phyloP scores from a whole-genome alignment of 2,797 vertebrate genomes.

The Pseudochaenichthys georgianus region DNA sequence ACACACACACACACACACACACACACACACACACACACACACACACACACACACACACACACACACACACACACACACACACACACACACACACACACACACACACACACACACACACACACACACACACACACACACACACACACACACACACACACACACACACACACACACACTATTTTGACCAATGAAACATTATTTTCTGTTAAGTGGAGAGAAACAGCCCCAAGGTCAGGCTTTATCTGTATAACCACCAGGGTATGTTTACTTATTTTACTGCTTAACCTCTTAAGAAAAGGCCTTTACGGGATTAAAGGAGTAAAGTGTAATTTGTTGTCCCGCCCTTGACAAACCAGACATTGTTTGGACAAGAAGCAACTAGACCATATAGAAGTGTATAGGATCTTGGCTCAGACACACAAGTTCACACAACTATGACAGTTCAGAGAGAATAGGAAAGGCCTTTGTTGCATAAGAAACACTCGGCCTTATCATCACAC shows the following conservation, averaged over 20 bases:
- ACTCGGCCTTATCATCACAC: conserved; percentile 22
- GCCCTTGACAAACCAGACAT: not conserved
- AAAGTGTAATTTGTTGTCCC: not conserved
- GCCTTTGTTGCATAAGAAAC: conserved; percentile 6
- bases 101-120: too few species aligned
- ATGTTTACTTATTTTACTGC: conserved; percentile 21
- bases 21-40: too few species aligned
- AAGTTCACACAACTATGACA: conserved; percentile 5
- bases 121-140: too few species aligned
- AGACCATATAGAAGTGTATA: conserved; percentile 13
- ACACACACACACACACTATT: not conserved
- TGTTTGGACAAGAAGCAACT: not conserved
- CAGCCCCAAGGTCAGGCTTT: conserved; percentile 39
- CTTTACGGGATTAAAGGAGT: not conserved
- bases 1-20: too few species aligned
- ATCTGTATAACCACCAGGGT: conserved; percentile 16
- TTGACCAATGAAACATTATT: conserved; percentile 34
- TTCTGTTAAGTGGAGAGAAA: conserved; percentile 15
- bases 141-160: too few species aligned
- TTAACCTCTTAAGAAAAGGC: conserved; percentile 1
- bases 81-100: too few species aligned
- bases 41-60: too few species aligned
- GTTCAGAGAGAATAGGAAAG: conserved; percentile 13
- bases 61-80: too few species aligned
- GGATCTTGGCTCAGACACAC: conserved; percentile 12